phyloP scores from a whole-genome alignment of 2,888 invertebrate genomes.

The Cheilosia vulpina region DNA sequence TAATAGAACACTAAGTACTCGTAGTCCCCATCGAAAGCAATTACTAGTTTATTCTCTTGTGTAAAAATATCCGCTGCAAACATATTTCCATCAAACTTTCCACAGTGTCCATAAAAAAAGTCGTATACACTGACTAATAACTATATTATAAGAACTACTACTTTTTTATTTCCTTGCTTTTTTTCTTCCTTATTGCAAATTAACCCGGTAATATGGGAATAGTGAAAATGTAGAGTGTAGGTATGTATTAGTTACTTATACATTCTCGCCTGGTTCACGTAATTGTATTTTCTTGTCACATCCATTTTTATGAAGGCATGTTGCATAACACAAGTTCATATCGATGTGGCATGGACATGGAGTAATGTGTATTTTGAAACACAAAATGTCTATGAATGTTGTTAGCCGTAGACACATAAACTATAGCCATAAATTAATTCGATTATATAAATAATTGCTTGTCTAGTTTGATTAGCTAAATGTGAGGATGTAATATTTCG shows the following conservation, averaged over 20 bases:
- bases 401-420: neutral
- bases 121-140: constrained; percentile 22
- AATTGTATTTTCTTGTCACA: constrained; percentile 59
- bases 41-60: constrained; percentile 32
- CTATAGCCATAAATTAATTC: neutral
- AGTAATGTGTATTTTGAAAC: neutral
- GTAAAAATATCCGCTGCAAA: constrained; percentile 39
- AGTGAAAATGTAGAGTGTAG: constrained; percentile 12
- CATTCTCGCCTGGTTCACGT: constrained; percentile 38
- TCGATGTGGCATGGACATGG: constrained; percentile 2
- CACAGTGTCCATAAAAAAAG: constrained; percentile 20
- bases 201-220: constrained; percentile 25
- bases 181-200: constrained; percentile 28
- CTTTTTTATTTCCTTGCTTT: neutral
- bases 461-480: neutral
- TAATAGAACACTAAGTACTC: constrained; percentile 47
- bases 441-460: neutral
- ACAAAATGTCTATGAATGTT: neutral
- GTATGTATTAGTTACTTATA: constrained; percentile 5
- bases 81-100: constrained; percentile 30
- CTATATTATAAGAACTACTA: constrained; percentile 21
- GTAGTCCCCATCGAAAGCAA: constrained; percentile 12
- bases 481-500: neutral
- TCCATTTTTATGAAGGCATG: constrained; percentile 26
- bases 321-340: constrained; percentile 11